Evolutionary conservation across 2,797 vertebrate species (phyloP), one percentile per base, ranked within the genome.

Genomic region (Pogonophryne albipinna): DNA sequence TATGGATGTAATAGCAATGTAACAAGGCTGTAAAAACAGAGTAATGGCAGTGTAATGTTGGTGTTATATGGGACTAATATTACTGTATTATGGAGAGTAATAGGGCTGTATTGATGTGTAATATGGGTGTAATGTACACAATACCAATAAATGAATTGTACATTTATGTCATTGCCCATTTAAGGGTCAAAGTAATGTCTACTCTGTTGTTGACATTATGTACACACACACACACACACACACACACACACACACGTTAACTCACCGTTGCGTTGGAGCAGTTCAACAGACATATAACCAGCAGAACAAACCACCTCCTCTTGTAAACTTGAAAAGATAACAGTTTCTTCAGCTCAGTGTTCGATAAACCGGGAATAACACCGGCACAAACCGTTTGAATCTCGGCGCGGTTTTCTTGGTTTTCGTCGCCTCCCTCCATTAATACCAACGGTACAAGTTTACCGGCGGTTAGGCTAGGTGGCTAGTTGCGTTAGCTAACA

Each of bases 261-360:
- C 91, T 85, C 93, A 98, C 98, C 96, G 88, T 94, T 0, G 96
- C 95, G 63, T 98, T 99, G 83, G 96, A 98, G 85, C 94, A 95
- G 93, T 96, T 98, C 0, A 98, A 74, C 55, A 97, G 72, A 68
- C 96, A 96, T 50, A 97, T 70, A 4, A 95, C 90, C 8, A 92
- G 77, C 80, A 99, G 89, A 4, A 98, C 87, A 16, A 97, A 79
- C 97, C 98, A 98, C 60, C 97, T 94, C 74, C 95, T 94, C 84
- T 79, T 88, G 85, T 98, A 98, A 0, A 88, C 63, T 72, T 85
- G 94, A 70, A 95, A 94, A 0, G 1, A 17, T 0, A 53, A 4
- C 31, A 19, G 76, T 0, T 49, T 84, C 34, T 15, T 59, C 74
- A 38, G 47, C 0, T 85, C 57, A 0, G 17, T 1, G 42, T 70